These are phyloP conservation scores for Chydorus sphaericus DNA, from an alignment of 2,888 invertebrate species.

Conservation along the genomic window DNA sequence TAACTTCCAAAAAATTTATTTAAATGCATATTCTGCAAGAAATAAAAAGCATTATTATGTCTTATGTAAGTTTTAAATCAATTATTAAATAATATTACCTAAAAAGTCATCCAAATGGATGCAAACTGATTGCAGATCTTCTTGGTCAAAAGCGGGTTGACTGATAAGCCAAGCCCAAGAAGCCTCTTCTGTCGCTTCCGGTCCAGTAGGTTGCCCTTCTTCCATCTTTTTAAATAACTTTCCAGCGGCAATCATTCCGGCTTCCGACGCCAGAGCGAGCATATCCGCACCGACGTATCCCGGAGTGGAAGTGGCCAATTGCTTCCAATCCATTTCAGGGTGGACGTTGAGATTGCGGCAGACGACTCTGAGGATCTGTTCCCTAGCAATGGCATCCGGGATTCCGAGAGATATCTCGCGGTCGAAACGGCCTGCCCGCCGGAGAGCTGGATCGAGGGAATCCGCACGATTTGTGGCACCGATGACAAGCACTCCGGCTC, in stretches of 20 bases:
- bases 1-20: no score
- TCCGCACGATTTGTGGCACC: slow-evolving; percentile 95
- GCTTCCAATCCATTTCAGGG: slow-evolving; percentile 51
- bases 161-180: slow-evolving; percentile 36
- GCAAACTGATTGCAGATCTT: slow-evolving; percentile 46
- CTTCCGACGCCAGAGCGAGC: slow-evolving; percentile 67
- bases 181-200: not conserved
- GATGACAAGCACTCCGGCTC: slow-evolving; percentile 67
- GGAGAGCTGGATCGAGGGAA: slow-evolving; percentile 75
- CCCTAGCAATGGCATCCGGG: slow-evolving; percentile 67
- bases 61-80: no score
- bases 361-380: slow-evolving; percentile 57
- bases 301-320: slow-evolving; percentile 71
- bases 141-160: slow-evolving; percentile 37
- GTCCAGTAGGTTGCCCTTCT: not conserved
- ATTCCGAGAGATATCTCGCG: slow-evolving; percentile 87
- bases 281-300: slow-evolving; percentile 95
- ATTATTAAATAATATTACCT: no score
- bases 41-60: no score
- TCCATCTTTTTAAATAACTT: slow-evolving; percentile 29
- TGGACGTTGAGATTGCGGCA: slow-evolving; percentile 53
- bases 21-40: no score
- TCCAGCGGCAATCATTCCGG: slow-evolving; percentile 74
- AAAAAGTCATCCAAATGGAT: slow-evolving; percentile 62
- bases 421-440: slow-evolving; percentile 84